Evolutionary conservation across 2,888 invertebrate species (phyloP), one percentile per base, ranked within the genome.

Genomic region (Yponomeuta evonymella): DNA sequence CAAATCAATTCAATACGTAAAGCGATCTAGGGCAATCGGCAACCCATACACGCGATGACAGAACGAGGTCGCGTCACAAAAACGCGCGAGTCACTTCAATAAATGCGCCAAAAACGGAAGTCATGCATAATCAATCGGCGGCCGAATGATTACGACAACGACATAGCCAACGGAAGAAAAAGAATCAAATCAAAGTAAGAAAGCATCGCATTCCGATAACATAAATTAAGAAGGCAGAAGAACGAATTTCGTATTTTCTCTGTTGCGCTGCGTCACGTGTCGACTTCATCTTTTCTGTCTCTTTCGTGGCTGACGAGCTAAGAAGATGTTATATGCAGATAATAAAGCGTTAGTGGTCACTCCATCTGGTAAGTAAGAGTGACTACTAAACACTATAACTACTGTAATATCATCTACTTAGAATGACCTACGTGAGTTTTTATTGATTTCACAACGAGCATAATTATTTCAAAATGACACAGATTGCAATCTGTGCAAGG

Each of bases 121-220:
- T 64, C 64, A 64, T 64, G n/a, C 64, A 64, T 23, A n/a, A 64
- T 23, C 10, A 5, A 58, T 58, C 43, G 43, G 43, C 43, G 43
- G 15, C 51, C 12, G 12, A 58, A 58, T 58, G 3, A 5, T 58
- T 58, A 58, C 64, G 23, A n/a, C 15, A 9, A 63, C 63, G 64
- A 64, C 23, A 64, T 30, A 29, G 30, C 64, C 4, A 30, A 23
- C 29, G 64, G 64, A 23, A 23, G 64, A 30, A 64, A 64, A 64
- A 23, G 77, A 83, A 81, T 82, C 83, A 81, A 87, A 84, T 82
- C 83, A 78, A 83, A 87, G 86, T 87, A 88, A 85, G 88, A 90
- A 89, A 90, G 88, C 86, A 85, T 84, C 78, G 82, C 86, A 88
- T 88, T 85, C 86, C 85, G 80, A 83, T 63, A 63, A 3, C 23